A percentile compares a stretch with the other conserved stretches of the same genome.
These are phyloP conservation scores for Sebastes schlegelii DNA, from an alignment of 2,113 vertebrate species.

Conservation along the genomic window DNA sequence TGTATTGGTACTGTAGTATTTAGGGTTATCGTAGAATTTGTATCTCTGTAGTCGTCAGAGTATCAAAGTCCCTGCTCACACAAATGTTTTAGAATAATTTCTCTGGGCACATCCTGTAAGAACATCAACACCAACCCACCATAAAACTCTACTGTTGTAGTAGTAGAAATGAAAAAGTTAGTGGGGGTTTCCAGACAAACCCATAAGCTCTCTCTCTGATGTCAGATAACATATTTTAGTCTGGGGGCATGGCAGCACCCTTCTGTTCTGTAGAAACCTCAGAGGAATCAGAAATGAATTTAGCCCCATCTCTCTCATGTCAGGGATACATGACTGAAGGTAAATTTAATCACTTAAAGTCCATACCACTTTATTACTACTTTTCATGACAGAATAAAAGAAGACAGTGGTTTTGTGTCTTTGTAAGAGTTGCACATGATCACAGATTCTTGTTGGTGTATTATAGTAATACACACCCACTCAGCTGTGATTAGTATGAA, in stretches of 20 bases:
- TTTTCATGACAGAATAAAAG: not conserved
- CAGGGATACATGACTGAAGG: not conserved
- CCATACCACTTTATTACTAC: not conserved
- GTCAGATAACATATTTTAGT: constrained; percentile 18
- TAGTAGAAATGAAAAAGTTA: constrained; percentile 1
- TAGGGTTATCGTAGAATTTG: not conserved
- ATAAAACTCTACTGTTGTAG: not conserved
- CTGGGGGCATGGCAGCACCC: not conserved
- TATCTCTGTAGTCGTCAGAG: not conserved
- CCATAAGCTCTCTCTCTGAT: not conserved
- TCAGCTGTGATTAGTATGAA: not conserved
- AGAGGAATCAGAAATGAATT: not conserved
- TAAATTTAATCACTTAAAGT: not conserved
- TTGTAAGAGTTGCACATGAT: not conserved
- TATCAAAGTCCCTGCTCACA: not conserved
- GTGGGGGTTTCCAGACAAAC: not conserved
- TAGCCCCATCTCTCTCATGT: not conserved
- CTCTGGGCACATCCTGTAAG: not conserved
- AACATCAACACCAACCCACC: not conserved
- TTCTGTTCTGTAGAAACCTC: constrained; percentile 6
- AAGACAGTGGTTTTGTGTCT: not conserved
- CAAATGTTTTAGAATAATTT: constrained; percentile 1
- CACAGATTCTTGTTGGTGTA: not conserved
- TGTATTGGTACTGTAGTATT: not conserved
- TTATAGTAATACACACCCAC: not conserved